Evolutionary conservation across 2,888 invertebrate genomes (phyloP), one percentile per base, ranked within the genome.

Genomic region (Odontomyia ornata): DNA sequence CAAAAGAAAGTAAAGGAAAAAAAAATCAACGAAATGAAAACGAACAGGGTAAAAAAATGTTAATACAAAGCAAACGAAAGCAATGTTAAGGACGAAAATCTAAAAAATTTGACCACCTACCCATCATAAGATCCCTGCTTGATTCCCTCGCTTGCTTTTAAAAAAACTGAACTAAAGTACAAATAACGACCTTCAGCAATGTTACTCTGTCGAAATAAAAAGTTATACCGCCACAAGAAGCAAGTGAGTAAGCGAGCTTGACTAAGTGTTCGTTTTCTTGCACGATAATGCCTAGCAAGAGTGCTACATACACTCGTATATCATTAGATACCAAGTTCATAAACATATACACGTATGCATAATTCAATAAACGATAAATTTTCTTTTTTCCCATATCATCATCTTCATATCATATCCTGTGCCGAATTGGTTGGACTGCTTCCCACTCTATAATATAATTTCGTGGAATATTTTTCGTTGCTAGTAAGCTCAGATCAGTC

Each of bases 311-410:
- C 13, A 13, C 52, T 52, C 18, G 4, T 13, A 52, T 15, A 9
- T 18, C 52, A 52, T 18, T n/a, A 15, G 36, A 9, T 36, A 36
- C 36, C 36, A 36, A 5, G 36, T 36, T 9, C 77, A 79, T 79
- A 78, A 79, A 79, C 71, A 78, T 78, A 79, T 73, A 79, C 79
- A 78, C 76, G 78, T 79, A 78, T 79, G 79, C 77, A 79, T 79
- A 78, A 79, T 79, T 79, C 79, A 79, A 79, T 79, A 78, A 79
- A 78, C 79, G 77, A 79, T 79, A 78, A 78, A 78, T 78, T 77
- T 67, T 57, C 43, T n/a, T 77, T 77, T 75, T 57, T 47, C 25
- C 43, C 60, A 60, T 60, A 60, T 73, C 36, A 60, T 73, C 73
- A 73, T 69, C 56, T 77, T 56, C 72, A 72, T 77, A 56, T 57